phyloP scores from a whole-genome alignment of 1,140 invertebrate genomes.

The Polyergus mexicanus region DNA sequence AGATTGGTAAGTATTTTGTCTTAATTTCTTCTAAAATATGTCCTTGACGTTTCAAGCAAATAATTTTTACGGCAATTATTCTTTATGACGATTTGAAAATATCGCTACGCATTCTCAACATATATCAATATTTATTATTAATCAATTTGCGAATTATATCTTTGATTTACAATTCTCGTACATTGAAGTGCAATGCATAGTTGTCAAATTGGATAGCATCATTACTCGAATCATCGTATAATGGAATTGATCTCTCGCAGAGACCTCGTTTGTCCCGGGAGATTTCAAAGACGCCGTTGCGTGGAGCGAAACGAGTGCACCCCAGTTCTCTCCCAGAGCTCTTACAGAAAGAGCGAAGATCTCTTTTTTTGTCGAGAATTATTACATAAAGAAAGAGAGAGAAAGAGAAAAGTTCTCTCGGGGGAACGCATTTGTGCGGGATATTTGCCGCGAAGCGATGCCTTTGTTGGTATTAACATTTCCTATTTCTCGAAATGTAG shows the following conservation, averaged over 20 bases:
- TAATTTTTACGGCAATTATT: neutral
- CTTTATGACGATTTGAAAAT: too few species aligned
- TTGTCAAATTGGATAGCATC: slow-evolving; percentile 18
- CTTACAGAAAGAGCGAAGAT: slow-evolving; percentile 23
- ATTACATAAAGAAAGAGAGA: slow-evolving; percentile 14
- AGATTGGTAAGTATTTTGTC: neutral
- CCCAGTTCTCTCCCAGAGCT: slow-evolving; percentile 33
- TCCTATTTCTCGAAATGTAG: slow-evolving; percentile 42
- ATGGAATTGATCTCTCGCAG: slow-evolving; percentile 74
- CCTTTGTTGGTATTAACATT: slow-evolving; percentile 22
- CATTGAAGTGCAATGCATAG: slow-evolving; percentile 3
- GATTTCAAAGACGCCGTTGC: slow-evolving; percentile 32
- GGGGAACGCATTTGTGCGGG: neutral
- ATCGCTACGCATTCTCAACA: neutral
- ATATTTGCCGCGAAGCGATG: neutral
- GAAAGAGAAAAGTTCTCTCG: neutral
- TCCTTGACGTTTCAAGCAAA: neutral
- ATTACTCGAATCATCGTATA: slow-evolving; percentile 54
- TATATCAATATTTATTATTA: neutral
- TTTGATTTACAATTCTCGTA: neutral
- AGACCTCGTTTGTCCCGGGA: slow-evolving; percentile 17
- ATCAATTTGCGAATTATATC: neutral
- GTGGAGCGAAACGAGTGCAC: slow-evolving; percentile 27
- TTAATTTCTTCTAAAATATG: neutral
- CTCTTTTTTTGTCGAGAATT: slow-evolving; percentile 46